These are phyloP conservation scores for Vanessa tameamea DNA, from an alignment of 1,140 invertebrate genomes.

Conservation along the genomic window DNA sequence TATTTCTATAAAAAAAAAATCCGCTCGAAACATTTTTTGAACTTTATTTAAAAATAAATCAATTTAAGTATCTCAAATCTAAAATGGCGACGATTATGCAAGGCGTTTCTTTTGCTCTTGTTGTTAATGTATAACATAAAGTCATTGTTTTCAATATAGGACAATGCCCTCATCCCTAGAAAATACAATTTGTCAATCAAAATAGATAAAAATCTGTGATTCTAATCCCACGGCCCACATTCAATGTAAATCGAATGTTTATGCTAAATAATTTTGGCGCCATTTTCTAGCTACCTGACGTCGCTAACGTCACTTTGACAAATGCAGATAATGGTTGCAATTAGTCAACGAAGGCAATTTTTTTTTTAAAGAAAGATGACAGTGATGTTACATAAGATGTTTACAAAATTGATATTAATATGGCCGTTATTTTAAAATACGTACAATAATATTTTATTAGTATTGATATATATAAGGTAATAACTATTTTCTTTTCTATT, in stretches of 20 bases:
- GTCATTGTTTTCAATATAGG: constrained; percentile 15
- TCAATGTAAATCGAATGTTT: constrained; percentile 37
- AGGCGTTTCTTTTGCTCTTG: not conserved
- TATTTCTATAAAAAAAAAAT: too few relatives aligned
- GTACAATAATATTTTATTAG: too few relatives aligned
- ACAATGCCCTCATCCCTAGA: constrained; percentile 19
- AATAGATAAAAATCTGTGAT: constrained; percentile 37
- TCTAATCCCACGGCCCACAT: constrained; percentile 35
- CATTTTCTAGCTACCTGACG: constrained; percentile 35
- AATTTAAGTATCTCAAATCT: constrained; percentile 1
- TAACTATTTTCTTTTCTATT: too few relatives aligned
- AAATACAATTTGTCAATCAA: constrained; percentile 32
- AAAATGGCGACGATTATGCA: not conserved
- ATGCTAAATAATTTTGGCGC: constrained; percentile 34
- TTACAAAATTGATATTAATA: not conserved
- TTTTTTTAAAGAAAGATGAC: not conserved
- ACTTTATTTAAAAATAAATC: not conserved
- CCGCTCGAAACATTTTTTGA: too few relatives aligned
- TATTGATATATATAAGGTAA: too few relatives aligned
- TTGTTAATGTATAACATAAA: not conserved
- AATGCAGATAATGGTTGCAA: constrained; percentile 15
- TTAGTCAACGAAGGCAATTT: constrained; percentile 13
- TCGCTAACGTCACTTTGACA: constrained; percentile 11
- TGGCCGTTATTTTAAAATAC: too few relatives aligned
- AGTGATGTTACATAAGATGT: not conserved